phyloP scores from a whole-genome alignment of 2,797 vertebrate species.

The Mus caroli region DNA sequence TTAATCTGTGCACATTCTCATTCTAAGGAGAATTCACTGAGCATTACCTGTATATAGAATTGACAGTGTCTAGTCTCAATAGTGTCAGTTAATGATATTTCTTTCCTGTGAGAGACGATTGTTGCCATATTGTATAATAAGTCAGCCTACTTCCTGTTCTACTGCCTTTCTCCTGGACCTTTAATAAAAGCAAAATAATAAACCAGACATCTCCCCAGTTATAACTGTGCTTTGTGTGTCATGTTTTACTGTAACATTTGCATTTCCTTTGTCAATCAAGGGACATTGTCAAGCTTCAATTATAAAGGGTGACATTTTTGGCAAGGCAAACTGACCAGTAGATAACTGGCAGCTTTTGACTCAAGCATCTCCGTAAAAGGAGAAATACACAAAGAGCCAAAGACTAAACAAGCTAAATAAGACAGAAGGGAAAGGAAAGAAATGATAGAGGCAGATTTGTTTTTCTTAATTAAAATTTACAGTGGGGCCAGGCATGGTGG shows the following conservation, averaged over 20 bases:
- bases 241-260: neutral
- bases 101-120: neutral
- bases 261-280: conserved; percentile 58
- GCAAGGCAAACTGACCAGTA: conserved; percentile 51
- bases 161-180: neutral
- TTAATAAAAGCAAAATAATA: neutral
- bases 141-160: neutral
- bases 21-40: neutral
- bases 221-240: neutral
- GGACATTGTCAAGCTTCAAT: neutral
- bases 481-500: neutral
- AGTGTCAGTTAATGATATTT: neutral
- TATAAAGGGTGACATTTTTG: neutral
- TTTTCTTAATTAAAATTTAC: neutral
- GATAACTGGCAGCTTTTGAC: neutral
- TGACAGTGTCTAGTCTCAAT: neutral
- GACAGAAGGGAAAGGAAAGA: neutral
- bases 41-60: neutral
- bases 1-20: neutral
- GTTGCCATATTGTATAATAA: neutral
- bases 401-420: neutral
- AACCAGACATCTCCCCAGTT: neutral
- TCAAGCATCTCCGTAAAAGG: neutral
- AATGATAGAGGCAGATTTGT: neutral
- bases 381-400: neutral